These are phyloP conservation scores for Phylloscopus trochiloides DNA, from an alignment of 2,113 vertebrate species.

Conservation along the genomic window DNA sequence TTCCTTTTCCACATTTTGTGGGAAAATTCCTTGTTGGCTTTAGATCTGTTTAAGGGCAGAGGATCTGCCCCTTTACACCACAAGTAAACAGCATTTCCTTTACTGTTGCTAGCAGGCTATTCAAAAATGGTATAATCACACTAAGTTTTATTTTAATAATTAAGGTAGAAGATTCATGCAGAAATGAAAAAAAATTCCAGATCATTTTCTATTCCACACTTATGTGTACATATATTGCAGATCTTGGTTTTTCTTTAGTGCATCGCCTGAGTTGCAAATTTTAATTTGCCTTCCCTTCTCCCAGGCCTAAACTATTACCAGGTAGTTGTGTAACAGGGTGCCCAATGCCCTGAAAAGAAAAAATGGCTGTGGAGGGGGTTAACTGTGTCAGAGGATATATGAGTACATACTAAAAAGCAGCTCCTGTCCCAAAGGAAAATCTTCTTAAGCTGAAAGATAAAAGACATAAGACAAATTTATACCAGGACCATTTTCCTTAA, in stretches of 20 bases:
- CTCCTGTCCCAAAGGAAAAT: background rate
- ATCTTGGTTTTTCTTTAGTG: background rate
- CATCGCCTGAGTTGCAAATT: background rate
- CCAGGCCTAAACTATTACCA: background rate
- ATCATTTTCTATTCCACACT: background rate
- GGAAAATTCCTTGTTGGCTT: slow-evolving; percentile 8
- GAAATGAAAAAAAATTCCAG: background rate
- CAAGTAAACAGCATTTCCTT: background rate
- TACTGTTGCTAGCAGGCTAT: background rate
- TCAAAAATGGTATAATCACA: background rate
- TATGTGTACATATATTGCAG: background rate
- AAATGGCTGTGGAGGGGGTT: rapidly evolving
- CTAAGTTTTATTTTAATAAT: background rate
- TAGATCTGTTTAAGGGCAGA: background rate
- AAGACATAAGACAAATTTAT: background rate
- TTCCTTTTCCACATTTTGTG: background rate
- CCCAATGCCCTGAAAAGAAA: background rate
- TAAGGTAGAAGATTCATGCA: background rate
- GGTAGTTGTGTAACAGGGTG: background rate
- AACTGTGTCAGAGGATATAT: background rate
- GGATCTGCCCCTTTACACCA: background rate
- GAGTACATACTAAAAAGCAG: background rate
- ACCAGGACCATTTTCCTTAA: background rate
- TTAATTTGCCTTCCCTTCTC: background rate
- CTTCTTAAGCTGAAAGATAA: background rate